Conservation (phyloP, 2,797 vertebrate genomes). For the Emydoidea blandingii region DNA sequence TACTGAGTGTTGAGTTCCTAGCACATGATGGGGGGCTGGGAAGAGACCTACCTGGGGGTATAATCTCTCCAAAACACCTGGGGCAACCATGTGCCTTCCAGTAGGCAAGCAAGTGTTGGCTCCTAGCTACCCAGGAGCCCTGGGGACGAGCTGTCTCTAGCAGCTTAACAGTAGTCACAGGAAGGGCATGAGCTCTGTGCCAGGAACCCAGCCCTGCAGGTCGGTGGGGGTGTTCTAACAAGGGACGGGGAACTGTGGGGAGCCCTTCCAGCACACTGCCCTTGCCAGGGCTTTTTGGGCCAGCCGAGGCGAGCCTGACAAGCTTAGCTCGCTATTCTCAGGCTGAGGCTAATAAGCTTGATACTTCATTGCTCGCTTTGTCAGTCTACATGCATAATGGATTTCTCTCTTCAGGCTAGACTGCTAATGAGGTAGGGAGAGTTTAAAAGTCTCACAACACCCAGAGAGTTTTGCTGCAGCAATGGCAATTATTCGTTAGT, state of each 20-base stretch:
- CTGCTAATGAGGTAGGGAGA: slow-evolving; percentile 14
- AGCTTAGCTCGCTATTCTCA: not conserved
- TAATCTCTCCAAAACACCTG: too few species aligned
- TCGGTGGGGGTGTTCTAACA: too few species aligned
- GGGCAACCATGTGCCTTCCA: too few species aligned
- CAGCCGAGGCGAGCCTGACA: not conserved
- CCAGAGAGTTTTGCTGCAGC: not conserved
- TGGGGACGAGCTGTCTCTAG: too few species aligned
- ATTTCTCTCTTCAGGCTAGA: not conserved
- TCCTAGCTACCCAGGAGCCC: not conserved
- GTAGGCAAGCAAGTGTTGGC: too few species aligned
- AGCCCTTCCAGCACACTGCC: not conserved
- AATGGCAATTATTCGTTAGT: not conserved
- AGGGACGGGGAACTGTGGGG: too few species aligned
- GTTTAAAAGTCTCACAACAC: not conserved
- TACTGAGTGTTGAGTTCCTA: too few species aligned
- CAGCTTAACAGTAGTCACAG: too few species aligned
- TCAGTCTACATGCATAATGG: slow-evolving; percentile 10
- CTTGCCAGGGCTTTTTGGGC: not conserved
- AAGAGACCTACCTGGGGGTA: too few species aligned
- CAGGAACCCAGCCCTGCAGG: too few species aligned
- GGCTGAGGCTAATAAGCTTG: slow-evolving; percentile 6
- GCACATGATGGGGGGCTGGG: too few species aligned
- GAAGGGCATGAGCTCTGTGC: too few species aligned
- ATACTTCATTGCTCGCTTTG: not conserved